These are phyloP conservation scores for Gephyroberyx darwinii DNA, from an alignment of 2,797 vertebrate genomes.

Conservation along the genomic window DNA sequence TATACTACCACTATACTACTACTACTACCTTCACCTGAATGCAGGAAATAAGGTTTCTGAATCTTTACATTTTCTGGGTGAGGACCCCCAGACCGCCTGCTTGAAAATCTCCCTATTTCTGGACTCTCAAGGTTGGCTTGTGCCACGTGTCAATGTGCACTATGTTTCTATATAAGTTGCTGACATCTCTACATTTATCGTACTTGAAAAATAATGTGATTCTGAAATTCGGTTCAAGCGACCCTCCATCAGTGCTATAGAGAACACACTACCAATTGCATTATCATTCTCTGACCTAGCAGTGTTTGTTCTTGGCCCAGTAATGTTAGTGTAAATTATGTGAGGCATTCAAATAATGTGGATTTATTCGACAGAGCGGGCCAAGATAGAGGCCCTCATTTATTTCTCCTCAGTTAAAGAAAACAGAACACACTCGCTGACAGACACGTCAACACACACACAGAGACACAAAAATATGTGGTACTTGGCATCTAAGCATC, in stretches of 20 bases:
- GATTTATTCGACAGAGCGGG: slow-evolving; percentile 31
- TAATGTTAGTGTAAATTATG: slow-evolving; percentile 11
- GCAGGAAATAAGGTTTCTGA: no score
- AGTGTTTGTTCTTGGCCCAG: neutral
- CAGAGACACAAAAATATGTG: slow-evolving; percentile 14
- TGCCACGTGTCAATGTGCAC: no score
- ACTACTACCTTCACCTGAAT: no score
- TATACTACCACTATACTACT: no score
- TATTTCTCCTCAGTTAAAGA: slow-evolving; percentile 24
- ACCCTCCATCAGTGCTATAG: slow-evolving; percentile 17
- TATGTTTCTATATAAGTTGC: no score
- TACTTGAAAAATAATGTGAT: neutral
- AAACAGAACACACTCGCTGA: slow-evolving; percentile 33
- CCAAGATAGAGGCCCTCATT: slow-evolving; percentile 34
- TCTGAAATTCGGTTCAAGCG: slow-evolving; percentile 25
- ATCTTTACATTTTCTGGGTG: no score
- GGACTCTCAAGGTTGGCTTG: no score
- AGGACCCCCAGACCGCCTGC: no score
- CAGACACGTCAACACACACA: slow-evolving; percentile 5
- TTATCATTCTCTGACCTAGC: neutral
- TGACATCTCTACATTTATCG: neutral
- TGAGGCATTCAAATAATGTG: neutral
- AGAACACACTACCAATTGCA: slow-evolving; percentile 4
- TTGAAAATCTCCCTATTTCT: no score
- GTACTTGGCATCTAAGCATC: slow-evolving; percentile 16